Conservation (phyloP, 2,113 vertebrate genomes). For the Pteruthius melanotis region DNA sequence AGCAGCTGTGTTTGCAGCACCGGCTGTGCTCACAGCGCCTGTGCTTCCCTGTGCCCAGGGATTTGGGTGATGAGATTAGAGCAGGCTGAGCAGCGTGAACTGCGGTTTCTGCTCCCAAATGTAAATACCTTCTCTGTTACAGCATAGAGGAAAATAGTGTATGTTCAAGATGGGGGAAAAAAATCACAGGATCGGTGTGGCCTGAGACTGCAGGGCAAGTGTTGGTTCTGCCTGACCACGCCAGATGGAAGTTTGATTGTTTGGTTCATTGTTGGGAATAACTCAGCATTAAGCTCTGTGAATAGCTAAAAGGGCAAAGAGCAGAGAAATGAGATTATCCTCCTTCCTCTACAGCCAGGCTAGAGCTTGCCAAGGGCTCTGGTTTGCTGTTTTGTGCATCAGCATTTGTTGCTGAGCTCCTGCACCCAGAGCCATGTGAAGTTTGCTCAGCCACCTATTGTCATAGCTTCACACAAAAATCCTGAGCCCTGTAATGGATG, state of each 20-base stretch:
- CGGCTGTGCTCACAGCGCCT: not conserved
- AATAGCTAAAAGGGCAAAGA: slow-evolving; percentile 22
- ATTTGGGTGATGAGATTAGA: slow-evolving; percentile 22
- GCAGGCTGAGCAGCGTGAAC: not conserved
- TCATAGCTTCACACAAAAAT: not conserved
- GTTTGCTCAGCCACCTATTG: not conserved
- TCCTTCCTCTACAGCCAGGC: not conserved
- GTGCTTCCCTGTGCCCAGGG: not conserved
- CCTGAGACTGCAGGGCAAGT: not conserved
- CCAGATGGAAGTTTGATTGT: not conserved
- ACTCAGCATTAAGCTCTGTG: not conserved
- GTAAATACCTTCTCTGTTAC: not conserved
- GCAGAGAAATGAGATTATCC: slow-evolving; percentile 24
- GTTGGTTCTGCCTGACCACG: not conserved
- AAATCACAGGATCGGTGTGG: not conserved
- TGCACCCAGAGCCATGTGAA: not conserved
- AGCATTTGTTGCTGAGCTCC: not conserved
- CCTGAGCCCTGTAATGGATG: not conserved
- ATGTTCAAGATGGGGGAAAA: not conserved
- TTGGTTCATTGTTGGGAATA: not conserved
- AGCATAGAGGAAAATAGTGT: not conserved
- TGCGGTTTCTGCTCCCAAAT: not conserved
- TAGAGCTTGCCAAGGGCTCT: not conserved
- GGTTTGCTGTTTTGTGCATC: not conserved
- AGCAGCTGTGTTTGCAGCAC: not conserved